phyloP scores from a whole-genome alignment of 2,113 vertebrate species.

The Prunella himalayana region DNA sequence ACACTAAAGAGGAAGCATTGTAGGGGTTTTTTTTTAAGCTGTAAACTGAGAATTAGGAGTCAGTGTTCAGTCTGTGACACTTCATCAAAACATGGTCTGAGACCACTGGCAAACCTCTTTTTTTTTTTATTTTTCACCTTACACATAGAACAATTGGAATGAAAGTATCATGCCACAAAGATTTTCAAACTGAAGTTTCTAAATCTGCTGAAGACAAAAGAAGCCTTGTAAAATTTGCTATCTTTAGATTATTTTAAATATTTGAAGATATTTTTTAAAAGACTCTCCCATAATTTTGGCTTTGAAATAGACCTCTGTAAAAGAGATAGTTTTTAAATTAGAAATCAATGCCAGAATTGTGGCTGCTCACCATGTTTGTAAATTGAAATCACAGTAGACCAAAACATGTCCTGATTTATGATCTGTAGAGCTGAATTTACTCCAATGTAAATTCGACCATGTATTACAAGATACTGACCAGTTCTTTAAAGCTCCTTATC shows the following conservation, averaged over 20 bases:
- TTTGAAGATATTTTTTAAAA: neutral
- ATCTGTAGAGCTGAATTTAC: neutral
- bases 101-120: neutral
- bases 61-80: neutral
- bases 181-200: neutral
- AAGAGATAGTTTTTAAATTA: neutral
- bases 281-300: neutral
- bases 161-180: neutral
- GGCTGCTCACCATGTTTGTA: neutral
- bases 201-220: neutral
- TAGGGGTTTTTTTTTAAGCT: neutral
- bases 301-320: neutral
- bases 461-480: neutral
- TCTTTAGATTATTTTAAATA: neutral
- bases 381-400: slow-evolving; percentile 12
- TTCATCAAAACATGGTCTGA: neutral
- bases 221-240: neutral
- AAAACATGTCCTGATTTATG: neutral
- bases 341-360: neutral
- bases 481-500: neutral
- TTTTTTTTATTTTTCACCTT: neutral
- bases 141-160: neutral
- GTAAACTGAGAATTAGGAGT: neutral
- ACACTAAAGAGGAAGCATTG: neutral
- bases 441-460: neutral